These are phyloP conservation scores for Cyclargus thomasi DNA, from an alignment of 1,140 invertebrate species.

Conservation along the genomic window DNA sequence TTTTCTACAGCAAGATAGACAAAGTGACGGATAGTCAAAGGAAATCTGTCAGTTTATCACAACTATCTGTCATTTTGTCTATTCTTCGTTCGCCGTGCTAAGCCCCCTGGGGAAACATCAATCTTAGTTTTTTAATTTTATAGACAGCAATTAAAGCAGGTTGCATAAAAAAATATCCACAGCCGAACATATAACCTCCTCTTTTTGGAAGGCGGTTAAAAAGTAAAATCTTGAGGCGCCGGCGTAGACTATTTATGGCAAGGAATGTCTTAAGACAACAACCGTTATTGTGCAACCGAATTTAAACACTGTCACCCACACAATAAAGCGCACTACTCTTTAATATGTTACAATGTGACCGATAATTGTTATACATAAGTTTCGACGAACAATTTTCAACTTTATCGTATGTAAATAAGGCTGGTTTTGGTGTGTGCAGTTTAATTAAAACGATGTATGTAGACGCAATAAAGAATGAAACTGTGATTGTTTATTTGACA, in stretches of 20 bases:
- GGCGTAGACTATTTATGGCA: slow-evolving; percentile 54
- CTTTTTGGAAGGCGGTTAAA: too few species aligned
- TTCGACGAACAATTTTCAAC: slow-evolving; percentile 20
- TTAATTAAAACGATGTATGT: slow-evolving; percentile 20
- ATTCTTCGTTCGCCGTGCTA: too few species aligned
- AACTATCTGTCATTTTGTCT: too few species aligned
- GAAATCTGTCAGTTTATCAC: too few species aligned
- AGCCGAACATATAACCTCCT: too few species aligned
- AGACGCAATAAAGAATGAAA: slow-evolving; percentile 15
- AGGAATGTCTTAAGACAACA: slow-evolving; percentile 65
- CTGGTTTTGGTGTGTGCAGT: background rate
- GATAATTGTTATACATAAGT: background rate
- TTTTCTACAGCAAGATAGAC: too few species aligned
- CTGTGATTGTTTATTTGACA: slow-evolving; percentile 9
- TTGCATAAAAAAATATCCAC: too few species aligned
- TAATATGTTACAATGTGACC: slow-evolving; percentile 15
- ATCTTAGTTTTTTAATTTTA: slow-evolving; percentile 7
- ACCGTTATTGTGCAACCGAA: slow-evolving; percentile 22
- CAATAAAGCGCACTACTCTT: slow-evolving; percentile 9
- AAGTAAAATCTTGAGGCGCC: slow-evolving; percentile 2
- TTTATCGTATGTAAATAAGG: slow-evolving; percentile 21
- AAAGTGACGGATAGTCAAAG: too few species aligned
- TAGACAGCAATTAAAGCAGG: background rate
- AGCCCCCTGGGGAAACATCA: background rate
- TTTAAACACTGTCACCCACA: slow-evolving; percentile 27